phyloP scores from a whole-genome alignment of 2,888 invertebrate species.

The Andrena chrysosceles region DNA sequence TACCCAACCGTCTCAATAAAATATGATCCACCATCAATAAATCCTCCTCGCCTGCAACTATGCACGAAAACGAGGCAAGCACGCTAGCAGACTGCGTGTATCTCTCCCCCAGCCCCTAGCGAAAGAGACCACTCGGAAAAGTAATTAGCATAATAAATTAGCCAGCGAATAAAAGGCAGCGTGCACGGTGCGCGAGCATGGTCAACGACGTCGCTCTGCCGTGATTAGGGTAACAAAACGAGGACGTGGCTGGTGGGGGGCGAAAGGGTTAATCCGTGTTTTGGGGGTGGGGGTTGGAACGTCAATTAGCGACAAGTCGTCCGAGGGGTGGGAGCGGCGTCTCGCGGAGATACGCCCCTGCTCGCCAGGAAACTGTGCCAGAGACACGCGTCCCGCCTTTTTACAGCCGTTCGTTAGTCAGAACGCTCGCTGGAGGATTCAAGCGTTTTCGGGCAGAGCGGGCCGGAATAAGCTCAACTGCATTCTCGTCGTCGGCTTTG shows the following conservation, averaged over 20 bases:
- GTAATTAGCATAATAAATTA: constrained; percentile 81
- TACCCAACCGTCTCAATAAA: too few species aligned
- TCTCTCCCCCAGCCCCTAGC: constrained; percentile 29
- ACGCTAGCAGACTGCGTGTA: background rate
- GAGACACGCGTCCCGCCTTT: constrained; percentile 47
- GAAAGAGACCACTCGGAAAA: constrained; percentile 64
- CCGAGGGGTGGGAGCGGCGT: background rate
- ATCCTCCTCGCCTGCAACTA: background rate
- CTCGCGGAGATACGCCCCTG: constrained; percentile 16
- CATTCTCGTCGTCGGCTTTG: constrained; percentile 33
- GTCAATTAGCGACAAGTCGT: constrained; percentile 56
- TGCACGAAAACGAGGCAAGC: background rate
- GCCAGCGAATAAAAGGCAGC: constrained; percentile 70
- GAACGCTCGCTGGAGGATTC: constrained; percentile 4
- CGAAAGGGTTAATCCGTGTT: constrained; percentile 22
- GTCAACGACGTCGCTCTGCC: constrained; percentile 68
- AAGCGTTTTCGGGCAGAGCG: constrained; percentile 37
- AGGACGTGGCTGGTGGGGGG: constrained; percentile 16
- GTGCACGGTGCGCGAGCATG: constrained; percentile 38
- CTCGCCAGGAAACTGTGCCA: constrained; percentile 11
- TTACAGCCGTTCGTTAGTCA: constrained; percentile 48
- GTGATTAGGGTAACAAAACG: constrained; percentile 73
- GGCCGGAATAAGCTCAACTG: constrained; percentile 61
- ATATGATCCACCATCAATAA: background rate
- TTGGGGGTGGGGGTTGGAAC: constrained; percentile 38